phyloP scores from a whole-genome alignment of 30 jellyfish, hydroid and myxozoan species.

The Morbakka virulenta region DNA sequence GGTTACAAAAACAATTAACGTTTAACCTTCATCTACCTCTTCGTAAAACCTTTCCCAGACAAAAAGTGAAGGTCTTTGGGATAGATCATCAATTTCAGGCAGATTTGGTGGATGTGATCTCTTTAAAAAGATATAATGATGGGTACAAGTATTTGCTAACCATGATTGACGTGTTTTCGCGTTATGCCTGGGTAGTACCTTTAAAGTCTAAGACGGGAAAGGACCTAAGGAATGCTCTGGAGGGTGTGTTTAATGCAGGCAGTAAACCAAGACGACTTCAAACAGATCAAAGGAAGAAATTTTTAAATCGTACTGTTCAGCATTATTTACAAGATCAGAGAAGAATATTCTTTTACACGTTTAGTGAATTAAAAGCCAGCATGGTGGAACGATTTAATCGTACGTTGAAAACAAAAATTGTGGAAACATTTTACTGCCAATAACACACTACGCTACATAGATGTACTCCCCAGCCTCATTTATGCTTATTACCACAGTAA shows the following conservation, averaged over 20 bases:
- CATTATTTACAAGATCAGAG: not conserved
- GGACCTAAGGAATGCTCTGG: no score
- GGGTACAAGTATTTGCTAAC: slow-evolving; percentile 21
- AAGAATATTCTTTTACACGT: not conserved
- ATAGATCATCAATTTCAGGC: slow-evolving; percentile 43
- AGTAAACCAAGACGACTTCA: slow-evolving; percentile 11
- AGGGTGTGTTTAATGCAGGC: no score
- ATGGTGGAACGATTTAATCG: slow-evolving; percentile 48
- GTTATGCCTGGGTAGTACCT: slow-evolving; percentile 51
- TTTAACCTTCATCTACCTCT: slow-evolving; percentile 43
- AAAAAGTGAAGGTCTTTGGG: slow-evolving; percentile 11
- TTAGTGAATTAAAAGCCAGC: slow-evolving; percentile 16
- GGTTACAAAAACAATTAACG: slow-evolving; percentile 24
- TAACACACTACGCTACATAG: not conserved
- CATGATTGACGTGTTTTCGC: slow-evolving; percentile 48
- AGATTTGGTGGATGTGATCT: slow-evolving; percentile 42
- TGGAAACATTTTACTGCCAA: slow-evolving; percentile 6
- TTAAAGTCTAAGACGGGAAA: slow-evolving; percentile 3
- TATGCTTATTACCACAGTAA: slow-evolving; percentile 16
- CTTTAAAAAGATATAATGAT: slow-evolving; percentile 20
- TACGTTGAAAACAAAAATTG: slow-evolving; percentile 32
- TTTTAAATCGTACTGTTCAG: slow-evolving; percentile 10
- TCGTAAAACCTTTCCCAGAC: slow-evolving; percentile 25
- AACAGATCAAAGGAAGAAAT: slow-evolving; percentile 29
- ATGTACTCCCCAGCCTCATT: slow-evolving; percentile 22